Evolutionary conservation across 2,113 vertebrate genomes (phyloP).

Genomic region (Gasterosteus aculeatus): DNA sequence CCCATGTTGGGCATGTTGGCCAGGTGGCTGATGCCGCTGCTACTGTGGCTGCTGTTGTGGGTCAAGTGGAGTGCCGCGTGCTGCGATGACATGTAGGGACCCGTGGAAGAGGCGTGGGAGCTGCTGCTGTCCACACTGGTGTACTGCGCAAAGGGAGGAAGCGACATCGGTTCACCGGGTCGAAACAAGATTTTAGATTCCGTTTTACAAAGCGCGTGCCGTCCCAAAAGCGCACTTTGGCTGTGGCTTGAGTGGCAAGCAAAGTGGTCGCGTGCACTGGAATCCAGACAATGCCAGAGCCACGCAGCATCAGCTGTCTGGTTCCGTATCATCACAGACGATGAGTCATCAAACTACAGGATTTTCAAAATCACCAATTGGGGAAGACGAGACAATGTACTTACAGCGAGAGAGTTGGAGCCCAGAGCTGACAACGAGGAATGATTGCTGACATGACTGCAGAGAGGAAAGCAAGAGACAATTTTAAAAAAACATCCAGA

Average conservation of each 20-base stretch:
- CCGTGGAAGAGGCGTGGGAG: constrained; percentile 84
- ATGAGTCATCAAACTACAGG: neutral
- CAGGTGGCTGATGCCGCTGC: constrained; percentile 70
- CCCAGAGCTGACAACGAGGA: constrained; percentile 86
- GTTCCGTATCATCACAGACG: neutral
- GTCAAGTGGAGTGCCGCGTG: constrained; percentile 73
- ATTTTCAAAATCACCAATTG: neutral
- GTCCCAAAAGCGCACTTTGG: neutral
- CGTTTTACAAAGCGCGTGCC: neutral
- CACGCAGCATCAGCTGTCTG: neutral
- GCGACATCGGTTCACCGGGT: neutral
- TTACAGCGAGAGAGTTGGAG: constrained; percentile 86
- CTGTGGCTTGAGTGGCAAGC: neutral
- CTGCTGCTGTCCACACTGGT: constrained; percentile 84
- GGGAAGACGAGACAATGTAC: constrained; percentile 41
- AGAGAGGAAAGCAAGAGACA: constrained; percentile 49
- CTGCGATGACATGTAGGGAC: constrained; percentile 81
- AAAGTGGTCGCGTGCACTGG: too few species aligned
- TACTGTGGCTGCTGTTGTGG: constrained; percentile 79
- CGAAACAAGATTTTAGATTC: neutral
- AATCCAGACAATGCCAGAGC: neutral
- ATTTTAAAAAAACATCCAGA: neutral
- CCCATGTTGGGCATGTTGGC: constrained; percentile 62
- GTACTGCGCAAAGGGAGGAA: constrained; percentile 77
- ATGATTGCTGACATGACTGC: constrained; percentile 87